Percentiles rank a stretch among this genome's conserved stretches.
Evolutionary conservation across 2,797 vertebrate species (phyloP).

Genomic region (Spatula clypeata): DNA sequence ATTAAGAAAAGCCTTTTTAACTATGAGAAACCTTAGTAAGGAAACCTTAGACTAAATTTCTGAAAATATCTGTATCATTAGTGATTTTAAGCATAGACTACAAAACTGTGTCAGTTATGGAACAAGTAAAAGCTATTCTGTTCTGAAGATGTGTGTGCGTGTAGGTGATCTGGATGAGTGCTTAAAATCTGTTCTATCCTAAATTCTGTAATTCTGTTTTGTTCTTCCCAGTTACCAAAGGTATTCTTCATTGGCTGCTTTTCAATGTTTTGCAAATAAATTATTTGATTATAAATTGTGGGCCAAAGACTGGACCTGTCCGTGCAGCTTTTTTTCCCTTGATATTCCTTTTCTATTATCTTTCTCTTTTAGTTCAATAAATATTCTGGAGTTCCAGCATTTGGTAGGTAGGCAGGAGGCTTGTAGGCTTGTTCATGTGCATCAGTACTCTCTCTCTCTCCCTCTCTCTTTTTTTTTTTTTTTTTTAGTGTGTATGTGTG

Average conservation of each 20-base stretch:
- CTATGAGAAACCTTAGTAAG: background rate
- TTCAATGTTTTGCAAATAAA: background rate
- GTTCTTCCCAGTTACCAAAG: background rate
- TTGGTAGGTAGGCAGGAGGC: background rate
- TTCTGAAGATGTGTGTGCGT: background rate
- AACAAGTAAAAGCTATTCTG: background rate
- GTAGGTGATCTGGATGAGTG: background rate
- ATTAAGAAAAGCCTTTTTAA: background rate
- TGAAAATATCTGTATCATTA: background rate
- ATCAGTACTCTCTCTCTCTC: no score
- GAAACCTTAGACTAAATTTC: background rate
- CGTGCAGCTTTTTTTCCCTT: background rate
- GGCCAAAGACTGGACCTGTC: background rate
- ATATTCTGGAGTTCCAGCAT: background rate
- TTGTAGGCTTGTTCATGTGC: background rate
- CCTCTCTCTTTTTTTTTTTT: no score
- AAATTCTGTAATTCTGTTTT: background rate
- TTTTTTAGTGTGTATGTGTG: no score
- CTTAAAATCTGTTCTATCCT: background rate
- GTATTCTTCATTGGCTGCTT: background rate
- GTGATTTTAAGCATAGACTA: background rate
- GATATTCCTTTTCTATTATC: background rate
- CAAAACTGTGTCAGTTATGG: background rate
- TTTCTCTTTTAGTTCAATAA: background rate
- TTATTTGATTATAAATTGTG: background rate